Percentiles rank a stretch among this genome's conserved stretches.
These are phyloP conservation scores for Drosophila cardini DNA, from an alignment of 1,140 invertebrate species.

Conservation along the genomic window DNA sequence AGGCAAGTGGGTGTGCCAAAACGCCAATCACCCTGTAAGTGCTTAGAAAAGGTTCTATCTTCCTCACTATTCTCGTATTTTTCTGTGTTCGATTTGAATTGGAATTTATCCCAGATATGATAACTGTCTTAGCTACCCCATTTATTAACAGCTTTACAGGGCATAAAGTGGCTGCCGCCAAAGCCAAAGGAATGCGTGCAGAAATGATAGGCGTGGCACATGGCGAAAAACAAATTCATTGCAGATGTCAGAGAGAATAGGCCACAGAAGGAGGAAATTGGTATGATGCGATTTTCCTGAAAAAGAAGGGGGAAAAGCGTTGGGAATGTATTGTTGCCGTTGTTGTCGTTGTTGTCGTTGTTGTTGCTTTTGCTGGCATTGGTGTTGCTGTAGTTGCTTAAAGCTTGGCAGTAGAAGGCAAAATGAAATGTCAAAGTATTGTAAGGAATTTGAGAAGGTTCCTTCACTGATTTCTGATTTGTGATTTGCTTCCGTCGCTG, in stretches of 20 bases:
- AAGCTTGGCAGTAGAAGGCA: constrained; percentile 5
- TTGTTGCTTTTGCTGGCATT: neutral
- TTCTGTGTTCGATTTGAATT: no score
- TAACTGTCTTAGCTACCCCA: no score
- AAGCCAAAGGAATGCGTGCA: constrained; percentile 27
- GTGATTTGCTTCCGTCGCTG: constrained; percentile 53
- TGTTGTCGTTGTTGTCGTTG: neutral
- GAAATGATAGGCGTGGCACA: constrained; percentile 32
- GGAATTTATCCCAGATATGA: no score
- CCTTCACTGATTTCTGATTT: constrained; percentile 21
- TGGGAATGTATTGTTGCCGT: constrained; percentile 1
- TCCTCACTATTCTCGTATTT: no score
- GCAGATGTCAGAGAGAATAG: constrained; percentile 47
- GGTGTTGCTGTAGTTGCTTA: neutral
- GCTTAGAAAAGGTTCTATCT: no score
- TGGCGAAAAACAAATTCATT: constrained; percentile 50
- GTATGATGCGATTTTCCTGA: neutral
- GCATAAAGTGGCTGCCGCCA: neutral
- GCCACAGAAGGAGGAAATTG: neutral
- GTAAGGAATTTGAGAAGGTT: constrained; percentile 55
- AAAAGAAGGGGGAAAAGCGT: neutral
- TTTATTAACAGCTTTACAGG: neutral
- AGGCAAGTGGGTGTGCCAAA: neutral
- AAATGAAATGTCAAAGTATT: constrained; percentile 67
- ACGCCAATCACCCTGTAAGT: neutral